Percentiles rank a stretch among this genome's conserved stretches.
These are phyloP conservation scores for Empis stercorea DNA, from an alignment of 2,888 invertebrate genomes.

Conservation along the genomic window DNA sequence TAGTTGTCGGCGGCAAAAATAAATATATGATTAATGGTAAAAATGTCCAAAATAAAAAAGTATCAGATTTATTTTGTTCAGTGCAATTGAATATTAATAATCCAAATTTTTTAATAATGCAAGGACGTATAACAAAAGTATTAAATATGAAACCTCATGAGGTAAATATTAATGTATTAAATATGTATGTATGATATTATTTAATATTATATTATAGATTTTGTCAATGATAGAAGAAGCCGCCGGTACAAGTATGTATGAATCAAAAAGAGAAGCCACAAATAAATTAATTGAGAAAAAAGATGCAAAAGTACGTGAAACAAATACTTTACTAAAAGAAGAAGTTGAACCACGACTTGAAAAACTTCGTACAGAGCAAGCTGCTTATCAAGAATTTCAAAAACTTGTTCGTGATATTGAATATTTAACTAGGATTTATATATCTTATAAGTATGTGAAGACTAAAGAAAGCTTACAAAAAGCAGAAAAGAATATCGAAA, in stretches of 20 bases:
- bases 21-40: constrained; percentile 91
- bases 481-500: constrained; percentile 41
- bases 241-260: constrained; percentile 94
- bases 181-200: not conserved
- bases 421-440: constrained; percentile 54
- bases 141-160: constrained; percentile 97
- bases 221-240: constrained; percentile 98
- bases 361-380: constrained; percentile 71
- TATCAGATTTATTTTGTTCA: constrained; percentile 90
- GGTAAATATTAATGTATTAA: constrained; percentile 38
- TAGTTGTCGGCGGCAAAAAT: constrained; percentile 70
- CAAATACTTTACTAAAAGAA: constrained; percentile 63
- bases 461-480: constrained; percentile 37
- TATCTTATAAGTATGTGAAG: constrained; percentile 37
- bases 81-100: constrained; percentile 98
- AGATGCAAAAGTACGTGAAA: constrained; percentile 76
- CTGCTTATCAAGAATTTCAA: constrained; percentile 77
- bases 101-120: constrained; percentile 99
- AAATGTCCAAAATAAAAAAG: constrained; percentile 77
- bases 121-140: constrained; percentile 97
- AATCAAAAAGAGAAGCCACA: constrained; percentile 78
- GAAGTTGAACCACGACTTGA: constrained; percentile 84
- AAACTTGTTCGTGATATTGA: constrained; percentile 74
- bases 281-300: constrained; percentile 84
- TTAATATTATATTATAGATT: constrained; percentile 46